Evolutionary conservation across 1,140 invertebrate genomes (phyloP), one percentile per base, ranked within the genome.

Genomic region (Leguminivora glycinivorella): DNA sequence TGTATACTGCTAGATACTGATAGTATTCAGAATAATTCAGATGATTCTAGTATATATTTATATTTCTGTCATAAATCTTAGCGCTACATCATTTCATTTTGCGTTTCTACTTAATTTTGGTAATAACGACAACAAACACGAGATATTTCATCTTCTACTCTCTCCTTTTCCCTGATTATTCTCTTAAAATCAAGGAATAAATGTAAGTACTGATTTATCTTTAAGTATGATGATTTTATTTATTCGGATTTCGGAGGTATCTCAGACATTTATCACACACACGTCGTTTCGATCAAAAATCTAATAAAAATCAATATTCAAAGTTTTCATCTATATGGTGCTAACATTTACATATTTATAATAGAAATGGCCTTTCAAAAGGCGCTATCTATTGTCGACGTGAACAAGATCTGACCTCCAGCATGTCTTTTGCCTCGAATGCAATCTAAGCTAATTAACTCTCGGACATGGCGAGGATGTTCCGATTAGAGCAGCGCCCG

Each of bases 401-500:
- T 6, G n/a, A 52, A 52, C 47, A 38, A 17, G 40, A 68, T 69
- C 68, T 69, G 84, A 87, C 76, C 79, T 84, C 83, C 79, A 87
- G 82, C 78, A 56, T 69, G 71, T 69, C 68, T 31, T 60, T 66
- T 25, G 69, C 52, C 34, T 43, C 26, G 52, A 72, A 78, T 75
- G 75, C 78, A 83, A 78, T 75, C 77, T 70, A 26, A 76, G 69
- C 73, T 83, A 83, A 83, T 83, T 83, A 83, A 78, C 77, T 79
- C 77, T 72, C 56, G 67, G 66, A 75, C 72, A 78, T 68, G 72
- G 70, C 70, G 75, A 83, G 82, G 84, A 89, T 88, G 87, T 88
- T 77, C 76, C 83, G 84, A 88, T 89, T 88, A 85, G 72, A 84
- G 60, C 80, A 38, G 24, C 67, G 70, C 79, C 87, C 73, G 80